A percentile compares a stretch with the other conserved stretches of the same genome.
Conservation (phyloP, 2,797 vertebrate species). For the Melanotaenia nigrans region DNA sequence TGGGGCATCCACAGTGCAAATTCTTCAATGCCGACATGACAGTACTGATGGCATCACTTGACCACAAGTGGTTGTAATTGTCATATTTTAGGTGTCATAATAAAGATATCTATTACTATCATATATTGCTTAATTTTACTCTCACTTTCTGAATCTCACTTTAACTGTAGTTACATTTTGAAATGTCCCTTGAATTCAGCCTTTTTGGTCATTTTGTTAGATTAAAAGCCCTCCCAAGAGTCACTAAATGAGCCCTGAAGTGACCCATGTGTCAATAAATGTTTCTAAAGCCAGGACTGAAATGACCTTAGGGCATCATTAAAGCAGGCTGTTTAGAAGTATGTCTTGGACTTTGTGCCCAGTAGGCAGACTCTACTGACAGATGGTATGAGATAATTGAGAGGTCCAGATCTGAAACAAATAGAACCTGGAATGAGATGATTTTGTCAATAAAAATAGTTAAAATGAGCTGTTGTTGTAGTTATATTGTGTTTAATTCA, state of each 20-base stretch:
- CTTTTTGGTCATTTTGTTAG: not conserved
- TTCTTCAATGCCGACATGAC: constrained; percentile 23
- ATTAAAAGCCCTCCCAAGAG: not conserved
- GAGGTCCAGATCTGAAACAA: not conserved
- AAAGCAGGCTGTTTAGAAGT: no score
- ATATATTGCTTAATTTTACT: not conserved
- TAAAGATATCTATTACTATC: constrained; percentile 4
- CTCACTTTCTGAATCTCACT: not conserved
- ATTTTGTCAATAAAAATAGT: not conserved
- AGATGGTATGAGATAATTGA: not conserved
- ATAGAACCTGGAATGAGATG: not conserved
- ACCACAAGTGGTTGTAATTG: constrained; percentile 17
- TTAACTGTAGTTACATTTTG: not conserved
- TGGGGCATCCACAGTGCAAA: constrained; percentile 25
- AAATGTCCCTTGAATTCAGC: not conserved
- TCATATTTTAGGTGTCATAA: constrained; percentile 10
- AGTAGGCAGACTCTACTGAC: not conserved
- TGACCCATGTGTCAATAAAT: not conserved
- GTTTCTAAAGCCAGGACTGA: no score
- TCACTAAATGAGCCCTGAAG: not conserved
- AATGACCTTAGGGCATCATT: no score
- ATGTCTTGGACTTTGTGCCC: no score
- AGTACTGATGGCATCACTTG: constrained; percentile 12
- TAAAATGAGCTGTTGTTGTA: not conserved
- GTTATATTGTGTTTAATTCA: no score